Conservation (phyloP, 2,113 vertebrate species). For the Eubucco bourcierii region DNA sequence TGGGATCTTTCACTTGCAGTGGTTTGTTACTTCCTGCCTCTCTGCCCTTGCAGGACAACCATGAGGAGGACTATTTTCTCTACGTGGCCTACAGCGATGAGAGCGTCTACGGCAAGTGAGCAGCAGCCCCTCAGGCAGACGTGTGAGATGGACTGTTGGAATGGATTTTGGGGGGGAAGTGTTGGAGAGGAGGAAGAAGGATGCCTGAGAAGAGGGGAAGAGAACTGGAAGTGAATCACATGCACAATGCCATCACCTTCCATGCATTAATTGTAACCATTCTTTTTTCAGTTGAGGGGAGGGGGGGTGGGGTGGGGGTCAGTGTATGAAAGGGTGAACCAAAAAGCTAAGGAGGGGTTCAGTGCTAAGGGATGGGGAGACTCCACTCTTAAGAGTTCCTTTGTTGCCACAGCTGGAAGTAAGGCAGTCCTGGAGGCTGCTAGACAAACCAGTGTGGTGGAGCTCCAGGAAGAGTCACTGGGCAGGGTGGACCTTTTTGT, state of each 20-base stretch:
- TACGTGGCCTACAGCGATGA: slow-evolving; percentile 98
- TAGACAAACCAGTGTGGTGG: not conserved
- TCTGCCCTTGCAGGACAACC: slow-evolving; percentile 85
- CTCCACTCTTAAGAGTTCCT: slow-evolving; percentile 1
- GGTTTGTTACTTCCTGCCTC: not conserved
- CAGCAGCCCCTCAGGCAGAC: slow-evolving; percentile 9
- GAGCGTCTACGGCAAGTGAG: slow-evolving; percentile 95
- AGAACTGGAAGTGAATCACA: slow-evolving; percentile 60
- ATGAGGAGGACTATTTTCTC: slow-evolving; percentile 96
- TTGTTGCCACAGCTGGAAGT: not conserved
- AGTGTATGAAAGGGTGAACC: slow-evolving; percentile 6
- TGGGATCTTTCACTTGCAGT: not conserved
- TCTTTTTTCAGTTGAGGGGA: slow-evolving; percentile 58
- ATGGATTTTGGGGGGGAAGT: not conserved
- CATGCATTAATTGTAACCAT: slow-evolving; percentile 63
- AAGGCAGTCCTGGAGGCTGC: not conserved
- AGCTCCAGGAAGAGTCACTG: not conserved
- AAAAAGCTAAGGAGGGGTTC: not conserved
- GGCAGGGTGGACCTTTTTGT: not conserved
- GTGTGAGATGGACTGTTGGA: slow-evolving; percentile 58
- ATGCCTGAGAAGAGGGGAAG: slow-evolving; percentile 56
- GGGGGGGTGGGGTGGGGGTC: slow-evolving; percentile 7
- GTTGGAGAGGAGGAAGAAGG: slow-evolving; percentile 28
- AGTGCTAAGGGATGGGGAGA: not conserved
- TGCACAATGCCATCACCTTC: slow-evolving; percentile 66